Percentiles rank a stretch among this genome's conserved stretches.
These are phyloP conservation scores for Parasteatoda lunata DNA, from an alignment of 2,888 invertebrate genomes.

Conservation along the genomic window DNA sequence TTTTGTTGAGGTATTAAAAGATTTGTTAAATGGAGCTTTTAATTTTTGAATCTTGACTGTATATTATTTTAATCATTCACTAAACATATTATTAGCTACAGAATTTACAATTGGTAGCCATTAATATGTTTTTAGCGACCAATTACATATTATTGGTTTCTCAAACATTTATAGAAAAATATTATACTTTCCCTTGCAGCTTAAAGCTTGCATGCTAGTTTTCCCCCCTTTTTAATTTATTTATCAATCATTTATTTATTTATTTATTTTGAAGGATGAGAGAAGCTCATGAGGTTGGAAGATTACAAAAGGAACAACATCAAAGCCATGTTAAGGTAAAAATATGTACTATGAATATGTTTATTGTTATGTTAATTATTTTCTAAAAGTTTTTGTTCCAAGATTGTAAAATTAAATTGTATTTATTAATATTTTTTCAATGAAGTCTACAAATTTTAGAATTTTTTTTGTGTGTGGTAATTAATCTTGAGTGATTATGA, in stretches of 20 bases:
- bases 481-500: background rate
- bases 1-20: no score
- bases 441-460: background rate
- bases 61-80: no score
- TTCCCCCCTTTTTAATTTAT: no score
- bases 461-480: background rate
- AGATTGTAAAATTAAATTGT: background rate
- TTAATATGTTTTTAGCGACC: no score
- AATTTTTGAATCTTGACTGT: no score
- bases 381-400: background rate
- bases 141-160: no score
- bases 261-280: conserved; percentile 26
- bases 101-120: no score
- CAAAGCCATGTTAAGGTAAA: conserved; percentile 47
- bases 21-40: no score
- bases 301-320: conserved; percentile 29
- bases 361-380: background rate
- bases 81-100: no score
- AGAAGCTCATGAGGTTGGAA: conserved; percentile 45
- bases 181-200: no score
- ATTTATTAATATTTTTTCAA: background rate
- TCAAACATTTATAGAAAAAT: no score
- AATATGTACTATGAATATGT: background rate
- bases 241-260: background rate
- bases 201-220: no score